These are phyloP conservation scores for Drosophila demipolita DNA, from an alignment of 2,888 invertebrate species.

Conservation along the genomic window DNA sequence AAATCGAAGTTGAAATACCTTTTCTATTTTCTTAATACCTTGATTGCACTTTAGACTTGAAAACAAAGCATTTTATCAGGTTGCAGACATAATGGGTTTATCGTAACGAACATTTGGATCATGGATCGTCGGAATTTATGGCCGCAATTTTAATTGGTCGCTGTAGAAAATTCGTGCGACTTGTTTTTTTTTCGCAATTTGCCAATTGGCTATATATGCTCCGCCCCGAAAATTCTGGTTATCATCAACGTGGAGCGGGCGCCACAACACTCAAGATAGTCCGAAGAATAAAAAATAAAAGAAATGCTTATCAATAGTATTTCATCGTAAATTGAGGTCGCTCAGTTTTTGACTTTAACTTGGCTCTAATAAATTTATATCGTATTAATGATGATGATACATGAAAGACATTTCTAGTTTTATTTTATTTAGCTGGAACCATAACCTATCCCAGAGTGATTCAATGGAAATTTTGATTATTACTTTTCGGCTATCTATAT, in stretches of 20 bases:
- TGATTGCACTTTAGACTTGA: constrained; percentile 43
- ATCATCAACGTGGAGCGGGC: constrained; percentile 55
- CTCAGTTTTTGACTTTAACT: constrained; percentile 7
- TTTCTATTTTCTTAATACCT: constrained; percentile 16
- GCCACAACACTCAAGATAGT: constrained; percentile 63
- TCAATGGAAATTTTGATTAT: neutral
- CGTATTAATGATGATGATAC: constrained; percentile 40
- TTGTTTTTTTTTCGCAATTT: constrained; percentile 27
- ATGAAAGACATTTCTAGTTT: neutral
- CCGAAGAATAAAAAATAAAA: neutral
- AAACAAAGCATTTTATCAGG: neutral
- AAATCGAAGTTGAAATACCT: constrained; percentile 1
- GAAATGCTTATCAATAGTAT: constrained; percentile 45
- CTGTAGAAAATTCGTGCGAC: constrained; percentile 47
- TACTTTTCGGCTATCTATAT: constrained; percentile 1
- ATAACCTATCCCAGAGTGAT: constrained; percentile 57
- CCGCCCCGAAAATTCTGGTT: constrained; percentile 29
- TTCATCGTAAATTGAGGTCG: constrained; percentile 45
- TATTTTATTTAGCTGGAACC: constrained; percentile 43
- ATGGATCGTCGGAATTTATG: constrained; percentile 54
- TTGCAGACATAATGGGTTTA: constrained; percentile 14
- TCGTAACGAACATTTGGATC: constrained; percentile 13
- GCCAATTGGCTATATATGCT: constrained; percentile 20
- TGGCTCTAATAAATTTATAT: neutral
- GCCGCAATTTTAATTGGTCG: constrained; percentile 59